Conservation (phyloP, 1,140 invertebrate species). For the Bombus vancouverensis region DNA sequence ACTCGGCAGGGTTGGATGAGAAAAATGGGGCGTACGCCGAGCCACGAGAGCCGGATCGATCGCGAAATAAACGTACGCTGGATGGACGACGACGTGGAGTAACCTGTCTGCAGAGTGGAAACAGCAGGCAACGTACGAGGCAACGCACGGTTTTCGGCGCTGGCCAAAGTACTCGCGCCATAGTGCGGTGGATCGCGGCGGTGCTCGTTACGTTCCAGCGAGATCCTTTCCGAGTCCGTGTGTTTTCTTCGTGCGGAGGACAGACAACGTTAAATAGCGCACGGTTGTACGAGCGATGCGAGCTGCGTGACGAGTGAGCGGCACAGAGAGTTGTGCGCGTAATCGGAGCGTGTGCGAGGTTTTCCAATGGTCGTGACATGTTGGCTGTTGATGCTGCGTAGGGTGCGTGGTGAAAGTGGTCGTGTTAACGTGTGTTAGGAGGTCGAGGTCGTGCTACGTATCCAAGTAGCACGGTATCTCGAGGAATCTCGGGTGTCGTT, state of each 20-base stretch:
- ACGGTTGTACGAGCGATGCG: no score
- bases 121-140: background rate
- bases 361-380: background rate
- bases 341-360: background rate
- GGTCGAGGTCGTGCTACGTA: slow-evolving; percentile 63
- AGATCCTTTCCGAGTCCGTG: no score
- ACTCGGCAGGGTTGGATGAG: slow-evolving; percentile 25
- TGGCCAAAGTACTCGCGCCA: slow-evolving; percentile 5
- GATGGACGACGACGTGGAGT: slow-evolving; percentile 57
- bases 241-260: no score
- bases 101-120: slow-evolving; percentile 21
- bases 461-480: background rate
- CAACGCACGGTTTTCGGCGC: background rate
- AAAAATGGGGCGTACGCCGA: slow-evolving; percentile 77
- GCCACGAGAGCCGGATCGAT: slow-evolving; percentile 77
- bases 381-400: background rate
- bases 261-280: no score
- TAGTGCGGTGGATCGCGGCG: slow-evolving; percentile 8
- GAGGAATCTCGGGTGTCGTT: background rate
- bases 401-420: slow-evolving; percentile 64
- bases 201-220: background rate
- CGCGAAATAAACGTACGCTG: slow-evolving; percentile 75
- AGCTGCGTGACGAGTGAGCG: background rate
- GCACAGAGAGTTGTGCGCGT: background rate
- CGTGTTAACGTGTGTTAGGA: slow-evolving; percentile 53